A percentile compares a stretch with the other conserved stretches of the same genome.
Evolutionary conservation across 2,888 invertebrate species (phyloP).

Genomic region (Hylaea fasciaria): DNA sequence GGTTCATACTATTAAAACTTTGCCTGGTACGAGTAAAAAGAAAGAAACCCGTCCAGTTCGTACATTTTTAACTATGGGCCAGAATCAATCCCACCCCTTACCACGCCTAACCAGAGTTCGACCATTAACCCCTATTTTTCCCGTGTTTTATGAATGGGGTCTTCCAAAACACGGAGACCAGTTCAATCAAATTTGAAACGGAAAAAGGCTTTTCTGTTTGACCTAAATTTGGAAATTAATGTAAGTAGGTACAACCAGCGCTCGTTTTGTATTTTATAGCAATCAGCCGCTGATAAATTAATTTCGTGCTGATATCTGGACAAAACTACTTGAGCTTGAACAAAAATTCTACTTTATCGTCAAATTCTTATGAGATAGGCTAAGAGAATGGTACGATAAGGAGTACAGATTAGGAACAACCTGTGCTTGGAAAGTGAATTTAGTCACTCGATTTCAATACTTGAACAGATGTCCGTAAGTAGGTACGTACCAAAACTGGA

Average conservation of each 20-base stretch:
- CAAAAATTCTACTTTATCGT: no score
- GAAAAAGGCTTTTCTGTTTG: background rate
- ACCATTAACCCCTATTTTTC: conserved; percentile 8
- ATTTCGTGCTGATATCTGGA: background rate
- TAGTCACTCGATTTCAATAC: no score
- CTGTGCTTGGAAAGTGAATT: no score
- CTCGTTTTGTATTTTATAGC: no score
- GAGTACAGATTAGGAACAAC: no score
- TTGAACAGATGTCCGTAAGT: no score
- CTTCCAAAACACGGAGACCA: conserved; percentile 13
- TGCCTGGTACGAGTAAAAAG: background rate
- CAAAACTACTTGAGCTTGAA: no score
- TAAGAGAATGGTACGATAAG: no score
- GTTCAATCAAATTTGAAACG: conserved; percentile 7
- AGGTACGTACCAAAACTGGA: background rate
- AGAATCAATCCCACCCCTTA: conserved; percentile 20
- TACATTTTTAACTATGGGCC: conserved; percentile 24
- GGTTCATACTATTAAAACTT: background rate
- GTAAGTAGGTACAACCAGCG: background rate
- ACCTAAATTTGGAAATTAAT: background rate
- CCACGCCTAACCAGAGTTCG: conserved; percentile 13
- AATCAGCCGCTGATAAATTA: no score
- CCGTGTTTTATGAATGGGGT: conserved; percentile 15
- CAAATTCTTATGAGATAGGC: no score
- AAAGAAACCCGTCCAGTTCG: conserved; percentile 5